Base-by-base conservation (phyloP, 2,113 vertebrate species). In the Aleadryas rufinucha region DNA sequence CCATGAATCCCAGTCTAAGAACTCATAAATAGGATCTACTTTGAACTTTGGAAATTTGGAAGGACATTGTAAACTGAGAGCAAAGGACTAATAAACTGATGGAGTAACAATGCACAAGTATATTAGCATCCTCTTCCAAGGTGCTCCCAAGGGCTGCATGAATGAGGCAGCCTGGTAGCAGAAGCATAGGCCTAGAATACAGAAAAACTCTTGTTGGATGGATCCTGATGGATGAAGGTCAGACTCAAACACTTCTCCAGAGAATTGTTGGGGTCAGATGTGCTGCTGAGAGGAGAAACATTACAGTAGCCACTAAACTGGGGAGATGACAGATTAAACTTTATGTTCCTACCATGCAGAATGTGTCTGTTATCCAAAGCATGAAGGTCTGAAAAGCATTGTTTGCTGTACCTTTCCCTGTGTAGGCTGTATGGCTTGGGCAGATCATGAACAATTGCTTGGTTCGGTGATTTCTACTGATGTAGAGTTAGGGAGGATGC, bases 241-340 rank as follows among this genome's bases (percentile, higher is more conserved):
- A 76, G 26, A 23, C 11, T 53, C 41, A 87, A 66, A 53, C 16
- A 39, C 21, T 30, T 6, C 23, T 87, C 31, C 39, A 61, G 49
- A 63, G 8, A 5, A 10, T 47, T 4, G 2, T 61, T 78, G 0
- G 0, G 18, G 27, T 68, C 27, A 78, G 28, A n/a, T 76, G n/a
- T 9, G 24, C 41, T 82, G 28, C 47, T 84, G 45, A 42, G n/a
- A 64, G 44, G 15, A 66, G 13, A 61, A 92, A 22, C 9, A 27
- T 69, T 59, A 59, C 45, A 50, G 74, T 33, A 83, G 18, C 14
- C 11, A 53, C 10, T 71, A 21, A 74, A 74, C 2, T 30, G 28
- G 6, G 11, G 10, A 86, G 47, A 19, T 75, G 17, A 56, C 65
- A 60, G 22, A 53, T 11, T 45, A 71, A 84, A 17, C 3, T 26